These are phyloP conservation scores for Centropus bengalensis DNA, from an alignment of 2,113 vertebrate species.

Conservation along the genomic window DNA sequence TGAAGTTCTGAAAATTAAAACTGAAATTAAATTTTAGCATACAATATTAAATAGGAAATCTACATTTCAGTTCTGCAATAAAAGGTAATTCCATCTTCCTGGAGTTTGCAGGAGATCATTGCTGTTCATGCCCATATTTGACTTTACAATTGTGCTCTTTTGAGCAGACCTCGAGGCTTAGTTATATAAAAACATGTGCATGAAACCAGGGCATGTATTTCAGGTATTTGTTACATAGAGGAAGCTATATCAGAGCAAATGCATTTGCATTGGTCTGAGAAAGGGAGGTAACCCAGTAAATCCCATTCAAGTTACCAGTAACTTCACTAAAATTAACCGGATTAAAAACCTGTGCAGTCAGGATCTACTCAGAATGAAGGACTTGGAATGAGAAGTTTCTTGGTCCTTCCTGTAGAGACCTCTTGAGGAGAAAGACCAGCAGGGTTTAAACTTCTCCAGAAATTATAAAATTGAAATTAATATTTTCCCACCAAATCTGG, in stretches of 20 bases:
- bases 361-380: background rate
- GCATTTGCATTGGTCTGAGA: background rate
- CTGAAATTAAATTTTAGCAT: background rate
- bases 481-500: background rate
- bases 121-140: background rate
- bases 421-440: background rate
- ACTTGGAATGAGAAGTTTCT: too few relatives aligned
- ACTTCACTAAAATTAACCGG: background rate
- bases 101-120: background rate
- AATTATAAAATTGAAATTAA: accelerated
- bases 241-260: background rate
- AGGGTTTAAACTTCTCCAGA: background rate
- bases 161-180: background rate
- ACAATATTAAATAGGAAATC: background rate
- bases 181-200: background rate
- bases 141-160: background rate
- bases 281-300: background rate
- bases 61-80: background rate
- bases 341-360: background rate
- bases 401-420: background rate
- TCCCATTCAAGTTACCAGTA: background rate
- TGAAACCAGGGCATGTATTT: background rate
- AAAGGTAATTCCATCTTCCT: background rate
- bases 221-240: background rate
- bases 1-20: background rate